Percentiles rank a stretch among this genome's conserved stretches.
phyloP scores from a whole-genome alignment of 1,140 invertebrate species.

The Rhyacophila brunnea region DNA sequence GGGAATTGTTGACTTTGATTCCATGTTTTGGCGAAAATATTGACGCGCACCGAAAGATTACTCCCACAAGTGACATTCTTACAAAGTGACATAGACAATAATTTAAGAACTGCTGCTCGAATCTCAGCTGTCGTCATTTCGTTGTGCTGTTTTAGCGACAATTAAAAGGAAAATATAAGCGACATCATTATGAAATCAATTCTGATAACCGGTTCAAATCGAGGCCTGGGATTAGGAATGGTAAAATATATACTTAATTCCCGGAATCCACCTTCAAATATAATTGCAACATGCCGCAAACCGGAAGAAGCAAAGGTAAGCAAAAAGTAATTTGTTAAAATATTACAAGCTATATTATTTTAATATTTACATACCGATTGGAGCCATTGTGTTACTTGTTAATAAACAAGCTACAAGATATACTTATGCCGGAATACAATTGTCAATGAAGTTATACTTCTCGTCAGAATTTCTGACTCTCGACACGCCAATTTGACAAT shows the following conservation, averaged over 20 bases:
- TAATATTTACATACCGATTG: constrained; percentile 47
- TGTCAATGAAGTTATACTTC: too few species aligned
- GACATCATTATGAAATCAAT: constrained; percentile 66
- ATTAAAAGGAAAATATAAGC: too few species aligned
- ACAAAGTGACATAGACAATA: constrained; percentile 19
- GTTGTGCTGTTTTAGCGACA: background rate
- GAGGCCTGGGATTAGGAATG: constrained; percentile 83
- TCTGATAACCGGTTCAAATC: constrained; percentile 84
- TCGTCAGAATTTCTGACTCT: too few species aligned
- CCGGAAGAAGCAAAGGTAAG: constrained; percentile 61
- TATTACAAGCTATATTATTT: background rate
- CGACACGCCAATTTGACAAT: too few species aligned
- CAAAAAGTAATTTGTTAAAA: too few species aligned
- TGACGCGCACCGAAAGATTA: background rate
- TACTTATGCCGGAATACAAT: too few species aligned
- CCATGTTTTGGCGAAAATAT: background rate
- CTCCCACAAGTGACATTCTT: constrained; percentile 13
- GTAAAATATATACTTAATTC: constrained; percentile 59
- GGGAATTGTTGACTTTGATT: constrained; percentile 8
- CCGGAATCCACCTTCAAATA: constrained; percentile 45
- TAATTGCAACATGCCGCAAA: constrained; percentile 73
- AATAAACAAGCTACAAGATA: too few species aligned
- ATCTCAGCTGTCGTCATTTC: background rate
- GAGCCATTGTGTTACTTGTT: constrained; percentile 46
- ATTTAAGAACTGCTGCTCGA: constrained; percentile 3